A percentile compares a stretch with the other conserved stretches of the same genome.
Evolutionary conservation across 2,113 vertebrate species (phyloP).

Genomic region (Cettia cetti): DNA sequence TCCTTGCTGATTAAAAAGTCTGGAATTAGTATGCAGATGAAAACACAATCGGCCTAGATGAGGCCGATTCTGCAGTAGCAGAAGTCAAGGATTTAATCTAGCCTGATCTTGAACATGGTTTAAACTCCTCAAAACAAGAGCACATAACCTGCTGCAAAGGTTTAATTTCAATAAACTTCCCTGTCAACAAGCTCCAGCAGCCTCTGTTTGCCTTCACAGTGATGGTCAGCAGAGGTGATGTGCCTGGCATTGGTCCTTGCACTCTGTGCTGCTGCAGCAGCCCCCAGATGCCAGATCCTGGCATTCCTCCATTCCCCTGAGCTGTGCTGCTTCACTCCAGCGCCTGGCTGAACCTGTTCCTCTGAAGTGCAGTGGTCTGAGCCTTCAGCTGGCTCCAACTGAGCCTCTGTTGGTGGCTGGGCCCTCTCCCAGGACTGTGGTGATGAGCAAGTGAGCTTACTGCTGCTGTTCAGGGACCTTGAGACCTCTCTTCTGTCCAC

Average conservation of each 20-base stretch:
- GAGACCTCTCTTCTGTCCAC: background rate
- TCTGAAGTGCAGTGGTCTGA: fast-evolving
- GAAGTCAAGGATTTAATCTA: background rate
- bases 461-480: background rate
- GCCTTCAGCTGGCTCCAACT: background rate
- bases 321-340: background rate
- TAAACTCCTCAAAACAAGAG: slow-evolving; percentile 18
- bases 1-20: background rate
- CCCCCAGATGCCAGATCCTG: background rate
- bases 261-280: background rate
- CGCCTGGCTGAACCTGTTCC: background rate
- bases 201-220: background rate
- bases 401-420: background rate
- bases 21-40: background rate
- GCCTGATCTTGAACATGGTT: background rate
- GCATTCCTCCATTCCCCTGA: background rate
- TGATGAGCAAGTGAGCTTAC: background rate
- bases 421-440: background rate
- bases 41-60: background rate
- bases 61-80: background rate
- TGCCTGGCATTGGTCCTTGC: fast-evolving
- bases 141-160: background rate
- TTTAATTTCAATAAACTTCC: slow-evolving; percentile 1
- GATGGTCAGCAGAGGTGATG: background rate
- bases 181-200: background rate